Percentiles rank a stretch among this genome's conserved stretches.
phyloP scores from a whole-genome alignment of 1,140 invertebrate species.

The Trachelipus rathkii region DNA sequence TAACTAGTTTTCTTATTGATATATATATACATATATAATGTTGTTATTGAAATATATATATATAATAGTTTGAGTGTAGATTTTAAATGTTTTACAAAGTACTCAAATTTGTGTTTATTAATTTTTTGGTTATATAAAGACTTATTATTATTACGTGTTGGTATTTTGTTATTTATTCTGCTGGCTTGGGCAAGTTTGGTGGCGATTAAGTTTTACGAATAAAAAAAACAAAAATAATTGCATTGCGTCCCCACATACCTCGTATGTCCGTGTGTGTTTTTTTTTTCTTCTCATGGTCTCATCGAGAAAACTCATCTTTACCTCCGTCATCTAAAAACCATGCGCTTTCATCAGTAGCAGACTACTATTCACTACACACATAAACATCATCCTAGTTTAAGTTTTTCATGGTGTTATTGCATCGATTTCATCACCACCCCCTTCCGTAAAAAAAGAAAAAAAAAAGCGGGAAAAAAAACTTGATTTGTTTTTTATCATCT shows the following conservation, averaged over 20 bases:
- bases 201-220: background rate
- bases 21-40: too few relatives aligned
- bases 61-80: background rate
- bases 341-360: background rate
- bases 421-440: too few relatives aligned
- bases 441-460: too few relatives aligned
- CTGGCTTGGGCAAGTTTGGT: slow-evolving; percentile 1
- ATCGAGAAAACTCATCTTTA: background rate
- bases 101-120: background rate
- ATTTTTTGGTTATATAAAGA: background rate
- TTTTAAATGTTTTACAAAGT: slow-evolving; percentile 7
- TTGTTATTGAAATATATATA: background rate
- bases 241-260: slow-evolving; percentile 9
- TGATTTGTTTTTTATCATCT: background rate
- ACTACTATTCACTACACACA: background rate
- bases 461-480: too few relatives aligned
- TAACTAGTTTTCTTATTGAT: too few relatives aligned
- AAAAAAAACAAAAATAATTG: background rate
- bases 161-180: slow-evolving; percentile 6
- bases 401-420: background rate
- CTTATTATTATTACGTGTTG: background rate
- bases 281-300: background rate
- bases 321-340: background rate
- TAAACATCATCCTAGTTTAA: background rate
- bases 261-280: background rate